phyloP scores from a whole-genome alignment of 2,113 vertebrate species.

The Catharus minimus region DNA sequence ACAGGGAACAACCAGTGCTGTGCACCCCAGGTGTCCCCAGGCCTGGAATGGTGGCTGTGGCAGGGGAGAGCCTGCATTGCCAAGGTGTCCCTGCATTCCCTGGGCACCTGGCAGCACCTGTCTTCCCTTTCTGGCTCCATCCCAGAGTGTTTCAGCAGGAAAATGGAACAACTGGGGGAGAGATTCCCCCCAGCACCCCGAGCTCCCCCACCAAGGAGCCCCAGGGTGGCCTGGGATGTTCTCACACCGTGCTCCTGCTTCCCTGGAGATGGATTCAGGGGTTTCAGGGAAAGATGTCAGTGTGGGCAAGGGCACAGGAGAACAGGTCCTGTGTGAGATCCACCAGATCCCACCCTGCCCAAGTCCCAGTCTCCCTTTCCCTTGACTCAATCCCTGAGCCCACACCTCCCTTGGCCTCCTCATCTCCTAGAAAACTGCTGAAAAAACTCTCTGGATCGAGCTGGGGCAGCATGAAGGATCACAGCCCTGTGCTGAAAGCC shows the following conservation, averaged over 20 bases:
- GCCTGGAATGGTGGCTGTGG: neutral
- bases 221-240: neutral
- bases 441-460: neutral
- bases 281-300: neutral
- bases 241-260: accelerated
- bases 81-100: neutral
- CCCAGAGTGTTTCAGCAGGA: neutral
- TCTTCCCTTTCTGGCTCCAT: neutral
- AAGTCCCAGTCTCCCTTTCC: neutral
- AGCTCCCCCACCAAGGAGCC: neutral
- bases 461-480: accelerated
- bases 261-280: neutral
- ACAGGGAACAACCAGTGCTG: accelerated
- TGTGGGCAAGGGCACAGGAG: neutral
- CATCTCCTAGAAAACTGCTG: neutral
- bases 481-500: neutral
- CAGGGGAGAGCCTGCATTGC: neutral
- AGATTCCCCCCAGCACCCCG: accelerated
- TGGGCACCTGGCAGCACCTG: neutral
- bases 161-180: neutral
- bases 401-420: neutral
- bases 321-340: neutral
- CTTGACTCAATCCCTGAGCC: neutral
- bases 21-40: accelerated
- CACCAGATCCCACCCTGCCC: neutral